A percentile compares a stretch with the other conserved stretches of the same genome.
Evolutionary conservation across 2,113 vertebrate genomes (phyloP).

Genomic region (Scatophagus argus): DNA sequence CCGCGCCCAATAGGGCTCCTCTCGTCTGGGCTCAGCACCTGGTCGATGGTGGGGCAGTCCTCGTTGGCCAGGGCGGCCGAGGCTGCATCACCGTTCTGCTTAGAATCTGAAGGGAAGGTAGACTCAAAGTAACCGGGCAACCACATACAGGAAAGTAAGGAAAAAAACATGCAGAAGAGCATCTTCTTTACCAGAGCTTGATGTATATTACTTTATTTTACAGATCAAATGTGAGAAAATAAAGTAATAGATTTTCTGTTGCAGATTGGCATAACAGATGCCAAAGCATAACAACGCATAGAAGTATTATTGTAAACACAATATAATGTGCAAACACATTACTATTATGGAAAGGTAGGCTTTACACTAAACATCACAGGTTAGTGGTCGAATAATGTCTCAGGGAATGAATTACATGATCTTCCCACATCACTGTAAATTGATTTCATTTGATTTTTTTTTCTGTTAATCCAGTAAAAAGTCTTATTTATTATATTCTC

Average conservation of each 20-base stretch:
- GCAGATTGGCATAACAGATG: background rate
- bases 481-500: no score
- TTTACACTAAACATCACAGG: background rate
- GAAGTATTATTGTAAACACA: background rate
- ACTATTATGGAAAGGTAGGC: background rate
- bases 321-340: background rate
- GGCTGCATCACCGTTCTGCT: conserved; percentile 92
- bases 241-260: background rate
- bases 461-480: no score
- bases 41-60: conserved; percentile 95
- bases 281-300: background rate
- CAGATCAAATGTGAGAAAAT: background rate
- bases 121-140: background rate
- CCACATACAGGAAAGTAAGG: background rate
- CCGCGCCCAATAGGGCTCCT: conserved; percentile 88
- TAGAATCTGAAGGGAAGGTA: conserved; percentile 80
- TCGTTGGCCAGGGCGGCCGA: conserved; percentile 92
- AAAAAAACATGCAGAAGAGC: background rate
- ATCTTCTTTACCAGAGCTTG: background rate
- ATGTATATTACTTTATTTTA: background rate
- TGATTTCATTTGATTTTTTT: no score
- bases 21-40: conserved; percentile 92
- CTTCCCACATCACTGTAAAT: background rate
- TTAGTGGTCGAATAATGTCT: background rate
- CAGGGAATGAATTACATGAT: background rate